phyloP scores from a whole-genome alignment of 2,888 invertebrate genomes.

The Lepidochrysops patricia region DNA sequence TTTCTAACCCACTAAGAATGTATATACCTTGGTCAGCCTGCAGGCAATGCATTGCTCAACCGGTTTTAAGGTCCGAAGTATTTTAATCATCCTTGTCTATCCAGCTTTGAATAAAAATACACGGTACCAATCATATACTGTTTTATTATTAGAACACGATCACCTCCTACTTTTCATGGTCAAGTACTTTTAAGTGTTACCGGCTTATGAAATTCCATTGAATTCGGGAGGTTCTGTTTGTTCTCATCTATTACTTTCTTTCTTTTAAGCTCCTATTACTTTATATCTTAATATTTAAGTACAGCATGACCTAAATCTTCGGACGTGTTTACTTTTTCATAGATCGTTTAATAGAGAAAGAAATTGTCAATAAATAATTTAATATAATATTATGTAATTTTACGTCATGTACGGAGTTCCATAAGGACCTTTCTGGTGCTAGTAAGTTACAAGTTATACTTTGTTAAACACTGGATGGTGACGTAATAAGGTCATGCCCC shows the following conservation, averaged over 20 bases:
- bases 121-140: constrained; percentile 17
- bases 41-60: neutral
- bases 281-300: too few species aligned
- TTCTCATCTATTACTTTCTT: neutral
- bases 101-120: neutral
- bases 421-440: neutral
- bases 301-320: too few species aligned
- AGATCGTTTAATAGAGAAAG: too few species aligned
- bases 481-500: too few species aligned
- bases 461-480: neutral
- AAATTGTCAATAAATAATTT: too few species aligned
- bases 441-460: neutral
- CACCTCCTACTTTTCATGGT: constrained; percentile 63
- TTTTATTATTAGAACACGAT: constrained; percentile 29
- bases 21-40: neutral
- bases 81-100: neutral
- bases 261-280: too few species aligned
- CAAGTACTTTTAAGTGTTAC: constrained; percentile 51
- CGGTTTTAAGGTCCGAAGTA: neutral
- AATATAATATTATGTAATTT: too few species aligned
- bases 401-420: too few species aligned
- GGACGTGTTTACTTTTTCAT: too few species aligned
- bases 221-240: neutral
- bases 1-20: too few species aligned
- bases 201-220: constrained; percentile 20